phyloP scores from a whole-genome alignment of 2,888 invertebrate species.

The Orthosia incerta region DNA sequence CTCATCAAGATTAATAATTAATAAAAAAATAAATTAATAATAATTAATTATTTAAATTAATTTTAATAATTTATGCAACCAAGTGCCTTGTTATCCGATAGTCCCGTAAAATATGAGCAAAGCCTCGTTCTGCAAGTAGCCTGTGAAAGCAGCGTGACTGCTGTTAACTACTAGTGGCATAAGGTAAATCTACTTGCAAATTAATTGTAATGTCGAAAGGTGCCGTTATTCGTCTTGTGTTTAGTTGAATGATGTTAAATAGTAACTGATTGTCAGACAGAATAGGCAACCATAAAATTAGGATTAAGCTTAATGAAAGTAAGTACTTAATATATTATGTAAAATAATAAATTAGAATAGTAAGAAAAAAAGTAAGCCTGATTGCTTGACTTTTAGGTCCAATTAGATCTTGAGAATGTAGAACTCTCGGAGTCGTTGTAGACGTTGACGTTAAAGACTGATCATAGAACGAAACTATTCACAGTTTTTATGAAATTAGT shows the following conservation, averaged over 20 bases:
- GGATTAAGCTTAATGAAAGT: too few species aligned
- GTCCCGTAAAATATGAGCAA: background rate
- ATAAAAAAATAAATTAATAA: too few species aligned
- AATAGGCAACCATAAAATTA: background rate
- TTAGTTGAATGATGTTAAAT: too few species aligned
- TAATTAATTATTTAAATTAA: too few species aligned
- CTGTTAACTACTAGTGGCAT: background rate
- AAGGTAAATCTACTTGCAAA: background rate
- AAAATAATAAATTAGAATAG: conserved; percentile 1
- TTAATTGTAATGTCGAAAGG: background rate
- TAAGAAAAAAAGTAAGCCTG: background rate
- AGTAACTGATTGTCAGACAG: too few species aligned
- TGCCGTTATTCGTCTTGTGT: background rate
- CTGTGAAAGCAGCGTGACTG: background rate
- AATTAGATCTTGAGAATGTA: background rate
- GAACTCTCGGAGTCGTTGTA: background rate
- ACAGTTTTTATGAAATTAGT: background rate
- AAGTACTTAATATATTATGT: background rate
- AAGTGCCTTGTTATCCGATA: conserved; percentile 6
- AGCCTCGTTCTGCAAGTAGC: background rate
- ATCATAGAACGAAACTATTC: conserved; percentile 12
- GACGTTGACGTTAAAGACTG: conserved; percentile 31
- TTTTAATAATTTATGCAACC: background rate
- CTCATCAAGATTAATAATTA: too few species aligned
- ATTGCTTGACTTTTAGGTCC: background rate